Evolutionary conservation across 2,113 vertebrate species (phyloP), one percentile per base, ranked within the genome.

Genomic region (Girardinichthys multiradiatus): DNA sequence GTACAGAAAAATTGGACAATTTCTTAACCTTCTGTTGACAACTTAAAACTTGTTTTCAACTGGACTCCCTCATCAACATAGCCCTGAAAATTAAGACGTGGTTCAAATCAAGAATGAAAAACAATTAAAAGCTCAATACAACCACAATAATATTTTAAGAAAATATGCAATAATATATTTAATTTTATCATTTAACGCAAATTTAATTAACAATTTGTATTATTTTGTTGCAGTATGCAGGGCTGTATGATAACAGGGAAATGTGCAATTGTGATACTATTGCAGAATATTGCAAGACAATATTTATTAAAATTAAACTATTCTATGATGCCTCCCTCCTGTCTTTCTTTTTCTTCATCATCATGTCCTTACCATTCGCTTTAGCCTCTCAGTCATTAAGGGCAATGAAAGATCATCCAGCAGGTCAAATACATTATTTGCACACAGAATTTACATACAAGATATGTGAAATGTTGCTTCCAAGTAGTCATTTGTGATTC

Each of bases 11-110:
- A 77, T 68, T 64, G 29, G 39, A 13, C 48, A 33, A 19, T 79
- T 76, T 76, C 78, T 72, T 64, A 80, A 83, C 57, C 76, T 72
- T 27, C 28, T 57, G 57, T 68, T 74, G 70, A 86, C n/a, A 76
- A 72, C 17, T 62, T 60, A 27, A 21, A 64, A 54, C 7, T 31
- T 57, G 14, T 4, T 67, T 84, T 78, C 73, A 57, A 60, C 15
- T n/a, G 1, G 31, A 66, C 30, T 67, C 14, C 27, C 28, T 31
- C 45, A 70, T 26, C 42, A 63, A 39, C 10, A 14, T 21, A 30
- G 28, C 31, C 45, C 48, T 37, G 60, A 74, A 72, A 3, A 57
- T 42, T 13, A 68, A 42, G 5, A 35, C 5, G 54, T 15, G 9
- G 68, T 70, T 54, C 31, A 51, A 68, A 51, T 69, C 31, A 4